These are phyloP conservation scores for Andrena fulva DNA, from an alignment of 2,888 invertebrate species.

Conservation along the genomic window DNA sequence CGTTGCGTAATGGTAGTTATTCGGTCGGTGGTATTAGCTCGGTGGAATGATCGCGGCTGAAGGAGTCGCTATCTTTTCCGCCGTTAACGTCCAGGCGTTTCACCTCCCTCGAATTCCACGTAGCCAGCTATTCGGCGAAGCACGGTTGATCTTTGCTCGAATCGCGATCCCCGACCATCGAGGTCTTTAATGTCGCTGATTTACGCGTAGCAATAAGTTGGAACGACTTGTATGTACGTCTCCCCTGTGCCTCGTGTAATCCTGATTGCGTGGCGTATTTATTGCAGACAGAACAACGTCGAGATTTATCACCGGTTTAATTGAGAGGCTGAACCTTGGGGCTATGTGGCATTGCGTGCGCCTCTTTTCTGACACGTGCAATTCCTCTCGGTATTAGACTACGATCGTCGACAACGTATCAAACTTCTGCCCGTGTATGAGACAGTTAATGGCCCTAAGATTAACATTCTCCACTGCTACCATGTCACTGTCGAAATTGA, in stretches of 20 bases:
- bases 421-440: too few species aligned
- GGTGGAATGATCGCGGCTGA: not conserved
- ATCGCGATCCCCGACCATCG: not conserved
- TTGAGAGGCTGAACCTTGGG: constrained; percentile 2
- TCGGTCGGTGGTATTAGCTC: not conserved
- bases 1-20: constrained; percentile 38
- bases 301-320: constrained; percentile 8
- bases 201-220: constrained; percentile 19
- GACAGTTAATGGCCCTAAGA: too few species aligned
- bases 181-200: constrained; percentile 21
- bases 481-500: too few species aligned
- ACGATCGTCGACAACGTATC: not conserved
- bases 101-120: constrained; percentile 33
- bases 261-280: not conserved
- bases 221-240: not conserved
- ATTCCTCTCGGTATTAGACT: not conserved
- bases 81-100: constrained; percentile 6
- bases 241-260: constrained; percentile 1
- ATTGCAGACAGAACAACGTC: not conserved
- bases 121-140: not conserved
- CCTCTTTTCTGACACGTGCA: not conserved
- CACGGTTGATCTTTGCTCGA: constrained; percentile 31
- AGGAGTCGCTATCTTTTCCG: constrained; percentile 1
- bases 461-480: too few species aligned
- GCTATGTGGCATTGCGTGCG: not conserved